Conservation (phyloP, 2,888 invertebrate genomes). For the Campoplex nolae region DNA sequence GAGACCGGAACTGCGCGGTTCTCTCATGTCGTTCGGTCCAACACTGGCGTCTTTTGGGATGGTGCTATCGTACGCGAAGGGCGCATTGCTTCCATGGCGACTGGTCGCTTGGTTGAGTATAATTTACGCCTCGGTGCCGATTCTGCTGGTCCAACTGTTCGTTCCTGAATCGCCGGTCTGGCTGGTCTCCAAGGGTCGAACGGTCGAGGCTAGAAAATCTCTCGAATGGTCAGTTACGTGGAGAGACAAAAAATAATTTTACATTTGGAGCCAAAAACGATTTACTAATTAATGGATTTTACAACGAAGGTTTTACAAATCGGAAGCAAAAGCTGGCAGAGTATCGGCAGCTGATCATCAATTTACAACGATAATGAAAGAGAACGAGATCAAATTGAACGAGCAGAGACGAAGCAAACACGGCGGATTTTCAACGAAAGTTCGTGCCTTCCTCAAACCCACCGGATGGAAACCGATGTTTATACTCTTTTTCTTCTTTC, state of each 20-base stretch:
- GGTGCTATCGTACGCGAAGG: constrained; percentile 86
- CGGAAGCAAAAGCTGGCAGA: constrained; percentile 76
- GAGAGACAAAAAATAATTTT: not conserved
- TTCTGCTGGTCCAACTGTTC: constrained; percentile 84
- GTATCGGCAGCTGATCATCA: constrained; percentile 85
- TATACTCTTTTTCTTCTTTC: constrained; percentile 86
- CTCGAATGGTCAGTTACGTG: constrained; percentile 83
- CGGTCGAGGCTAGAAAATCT: constrained; percentile 86
- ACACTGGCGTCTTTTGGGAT: constrained; percentile 87
- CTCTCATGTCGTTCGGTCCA: constrained; percentile 87
- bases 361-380: constrained; percentile 85
- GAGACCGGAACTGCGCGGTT: constrained; percentile 87
- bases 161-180: constrained; percentile 88
- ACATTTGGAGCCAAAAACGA: not conserved
- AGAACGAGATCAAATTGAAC: constrained; percentile 85
- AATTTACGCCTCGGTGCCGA: constrained; percentile 86
- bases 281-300: not conserved
- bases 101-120: constrained; percentile 86
- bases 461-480: constrained; percentile 87
- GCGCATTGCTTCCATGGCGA: constrained; percentile 86
- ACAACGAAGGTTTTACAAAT: constrained; percentile 77
- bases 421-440: constrained; percentile 80
- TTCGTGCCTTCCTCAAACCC: constrained; percentile 85
- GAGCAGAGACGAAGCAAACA: constrained; percentile 83
- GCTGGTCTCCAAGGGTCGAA: constrained; percentile 86